Conservation (phyloP, 2,888 invertebrate genomes). For the Drosophila birchii region DNA sequence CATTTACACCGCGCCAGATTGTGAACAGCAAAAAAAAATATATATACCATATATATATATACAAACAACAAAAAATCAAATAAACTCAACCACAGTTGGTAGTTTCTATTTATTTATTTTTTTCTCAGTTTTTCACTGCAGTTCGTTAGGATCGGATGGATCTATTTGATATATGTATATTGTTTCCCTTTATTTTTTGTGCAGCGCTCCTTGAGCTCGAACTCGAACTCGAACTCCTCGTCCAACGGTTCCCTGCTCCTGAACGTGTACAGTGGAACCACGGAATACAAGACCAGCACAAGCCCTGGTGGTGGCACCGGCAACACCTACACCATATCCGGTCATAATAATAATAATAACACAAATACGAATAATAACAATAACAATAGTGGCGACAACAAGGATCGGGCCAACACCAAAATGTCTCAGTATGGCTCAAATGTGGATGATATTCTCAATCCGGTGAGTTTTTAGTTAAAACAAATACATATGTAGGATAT, state of each 20-base stretch:
- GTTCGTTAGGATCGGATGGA: conserved; percentile 28
- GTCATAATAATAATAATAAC: conserved; percentile 24
- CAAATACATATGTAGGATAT: background rate
- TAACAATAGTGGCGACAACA: conserved; percentile 41
- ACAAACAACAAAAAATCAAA: conserved; percentile 8
- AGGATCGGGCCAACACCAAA: conserved; percentile 56
- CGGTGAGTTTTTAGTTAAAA: conserved; percentile 69
- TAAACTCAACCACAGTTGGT: conserved; percentile 29
- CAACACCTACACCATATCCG: conserved; percentile 52
- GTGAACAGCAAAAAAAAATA: conserved; percentile 36
- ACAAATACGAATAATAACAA: conserved; percentile 15
- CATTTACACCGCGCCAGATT: conserved; percentile 54
- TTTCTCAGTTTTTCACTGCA: conserved; percentile 39
- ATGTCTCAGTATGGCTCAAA: conserved; percentile 74
- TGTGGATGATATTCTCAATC: conserved; percentile 83
- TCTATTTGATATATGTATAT: background rate
- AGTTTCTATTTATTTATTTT: conserved; percentile 19
- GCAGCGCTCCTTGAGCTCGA: conserved; percentile 80
- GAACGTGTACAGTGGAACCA: conserved; percentile 67
- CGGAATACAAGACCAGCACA: conserved; percentile 53
- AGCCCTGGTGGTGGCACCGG: conserved; percentile 47
- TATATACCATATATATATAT: no score
- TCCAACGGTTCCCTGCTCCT: conserved; percentile 80
- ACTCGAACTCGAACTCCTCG: conserved; percentile 71
- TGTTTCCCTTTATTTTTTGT: conserved; percentile 13